Base-by-base conservation (phyloP, 1,140 invertebrate genomes). In the Triops cancriformis region DNA sequence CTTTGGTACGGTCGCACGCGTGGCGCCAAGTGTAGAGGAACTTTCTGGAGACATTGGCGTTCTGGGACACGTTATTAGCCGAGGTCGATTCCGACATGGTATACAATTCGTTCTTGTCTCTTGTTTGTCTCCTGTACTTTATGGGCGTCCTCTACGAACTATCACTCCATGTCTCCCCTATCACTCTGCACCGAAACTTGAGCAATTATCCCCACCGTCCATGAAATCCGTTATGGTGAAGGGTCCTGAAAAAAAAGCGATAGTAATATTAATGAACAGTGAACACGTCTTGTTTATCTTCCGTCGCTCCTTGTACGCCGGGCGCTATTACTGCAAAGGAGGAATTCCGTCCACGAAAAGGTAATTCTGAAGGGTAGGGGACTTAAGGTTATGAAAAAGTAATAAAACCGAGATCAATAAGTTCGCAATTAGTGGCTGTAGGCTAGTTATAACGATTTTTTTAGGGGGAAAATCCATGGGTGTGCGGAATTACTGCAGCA, bases 1-100 rank as follows among this genome's bases (percentile, higher is more conserved):
- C 90, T 80, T 88, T 88, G 0, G 90, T 91, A 80, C 88, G 88
- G 81, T 90, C 90, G 83, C 90, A 91, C 77, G 90, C 90, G 80
- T 89, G 88, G 78, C 86, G 85, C 90, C 90, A 91, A 76, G 90
- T 90, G 0, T 88, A 85, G 80, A 90, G 89, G 80, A 90, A 89
- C 81, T 90, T 90, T n/a, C 87, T 84, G 9, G 88, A 64, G 18
- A 64, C 51, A 64, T 64, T 64, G 18, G 51, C 51, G 14, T 64
- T 64, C 14, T 18, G 89, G 72, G 89, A 88, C 82, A 64, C 51
- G 51, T 64, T 64, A 9, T 64, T 64, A 18, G 51, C 18, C 51
- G 51, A 64, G 18, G 51, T 18, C 2, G 51, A 23, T 7, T 64
- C 51, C 14, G 51, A 64, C 51, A 64, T 64, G 51, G 23, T 64